Evolutionary conservation across 30 jellyfish, hydroid and myxozoan genomes (phyloP).

Genomic region (Pseudorhiza aurosa): DNA sequence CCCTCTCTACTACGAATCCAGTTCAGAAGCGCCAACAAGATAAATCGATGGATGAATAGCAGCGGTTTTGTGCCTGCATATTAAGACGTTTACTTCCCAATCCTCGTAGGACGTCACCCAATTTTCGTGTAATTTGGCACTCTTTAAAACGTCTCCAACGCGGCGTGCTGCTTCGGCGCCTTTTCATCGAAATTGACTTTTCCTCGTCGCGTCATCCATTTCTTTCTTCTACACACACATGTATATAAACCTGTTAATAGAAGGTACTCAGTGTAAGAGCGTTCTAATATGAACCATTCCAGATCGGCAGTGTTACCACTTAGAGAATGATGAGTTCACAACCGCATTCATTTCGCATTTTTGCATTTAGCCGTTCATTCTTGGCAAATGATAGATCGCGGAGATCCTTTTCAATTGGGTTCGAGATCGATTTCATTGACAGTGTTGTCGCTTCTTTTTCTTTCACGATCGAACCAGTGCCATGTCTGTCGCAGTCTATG

Average conservation of each 20-base stretch:
- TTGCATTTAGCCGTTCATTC: no score
- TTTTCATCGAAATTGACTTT: neutral
- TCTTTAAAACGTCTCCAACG: neutral
- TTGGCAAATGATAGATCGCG: no score
- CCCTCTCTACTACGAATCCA: neutral
- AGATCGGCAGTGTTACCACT: neutral
- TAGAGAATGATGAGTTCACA: no score
- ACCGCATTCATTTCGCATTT: no score
- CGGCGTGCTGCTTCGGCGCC: neutral
- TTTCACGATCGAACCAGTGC: no score
- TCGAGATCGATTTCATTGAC: no score
- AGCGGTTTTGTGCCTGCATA: neutral
- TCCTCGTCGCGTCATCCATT: no score
- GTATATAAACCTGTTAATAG: neutral
- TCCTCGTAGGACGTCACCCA: neutral
- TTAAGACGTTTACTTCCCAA: neutral
- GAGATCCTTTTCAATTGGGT: no score
- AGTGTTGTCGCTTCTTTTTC: no score
- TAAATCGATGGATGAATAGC: no score
- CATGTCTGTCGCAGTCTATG: no score
- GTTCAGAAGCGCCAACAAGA: neutral
- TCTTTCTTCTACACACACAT: no score
- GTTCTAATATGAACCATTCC: constrained; percentile 13
- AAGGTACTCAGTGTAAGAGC: neutral
- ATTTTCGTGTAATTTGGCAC: constrained; percentile 8